These are phyloP conservation scores for Gallinago jamesoni DNA, from an alignment of 2,113 vertebrate genomes.

Conservation along the genomic window DNA sequence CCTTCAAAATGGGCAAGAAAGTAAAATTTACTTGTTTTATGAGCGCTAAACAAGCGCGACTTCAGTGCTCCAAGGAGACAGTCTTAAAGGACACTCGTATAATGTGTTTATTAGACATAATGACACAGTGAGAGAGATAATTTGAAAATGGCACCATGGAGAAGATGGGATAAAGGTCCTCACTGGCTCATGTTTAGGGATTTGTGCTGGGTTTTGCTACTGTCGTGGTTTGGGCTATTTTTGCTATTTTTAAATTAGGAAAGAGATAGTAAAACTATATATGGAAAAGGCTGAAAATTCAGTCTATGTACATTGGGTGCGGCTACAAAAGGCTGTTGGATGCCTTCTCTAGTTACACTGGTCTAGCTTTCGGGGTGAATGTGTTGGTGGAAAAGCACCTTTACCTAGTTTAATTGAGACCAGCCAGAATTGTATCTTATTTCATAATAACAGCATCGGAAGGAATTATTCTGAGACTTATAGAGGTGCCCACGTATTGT, in stretches of 20 bases:
- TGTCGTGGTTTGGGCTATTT: not conserved
- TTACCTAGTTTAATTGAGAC: not conserved
- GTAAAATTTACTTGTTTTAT: not conserved
- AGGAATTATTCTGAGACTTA: not conserved
- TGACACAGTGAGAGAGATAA: not conserved
- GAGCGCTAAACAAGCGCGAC: not conserved
- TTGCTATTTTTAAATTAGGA: not conserved
- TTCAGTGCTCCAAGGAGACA: not conserved
- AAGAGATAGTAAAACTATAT: not conserved
- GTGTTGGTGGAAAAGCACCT: not conserved
- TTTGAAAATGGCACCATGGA: not conserved
- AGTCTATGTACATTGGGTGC: not conserved
- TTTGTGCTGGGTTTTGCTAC: not conserved
- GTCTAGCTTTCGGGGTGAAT: not conserved
- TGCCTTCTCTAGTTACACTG: not conserved
- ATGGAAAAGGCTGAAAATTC: not conserved
- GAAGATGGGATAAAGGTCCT: not conserved
- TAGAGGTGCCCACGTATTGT: not conserved
- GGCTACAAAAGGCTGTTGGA: not conserved
- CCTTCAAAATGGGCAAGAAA: not conserved
- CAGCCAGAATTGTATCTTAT: not conserved
- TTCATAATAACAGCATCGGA: not conserved
- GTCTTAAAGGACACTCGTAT: fast-evolving
- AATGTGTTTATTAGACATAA: not conserved
- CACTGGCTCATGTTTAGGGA: fast-evolving